phyloP scores from a whole-genome alignment of 53 echinoderm and acorn worm genomes.

The Zoroaster sp. region DNA sequence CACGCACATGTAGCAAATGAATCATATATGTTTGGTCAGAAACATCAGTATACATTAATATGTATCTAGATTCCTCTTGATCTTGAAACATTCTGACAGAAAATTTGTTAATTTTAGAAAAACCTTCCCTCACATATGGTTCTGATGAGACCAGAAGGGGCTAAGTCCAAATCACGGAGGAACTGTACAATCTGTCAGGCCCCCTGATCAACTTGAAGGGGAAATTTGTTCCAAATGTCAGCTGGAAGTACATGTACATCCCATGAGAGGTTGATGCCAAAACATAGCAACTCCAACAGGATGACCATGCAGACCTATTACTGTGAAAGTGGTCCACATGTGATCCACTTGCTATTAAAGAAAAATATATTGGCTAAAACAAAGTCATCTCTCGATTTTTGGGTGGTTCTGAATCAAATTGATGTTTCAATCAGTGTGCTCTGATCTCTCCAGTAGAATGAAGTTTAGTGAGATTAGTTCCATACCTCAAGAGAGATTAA shows the following conservation, averaged over 20 bases:
- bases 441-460: no score
- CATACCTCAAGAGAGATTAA: no score
- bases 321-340: background rate
- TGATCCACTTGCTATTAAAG: no score
- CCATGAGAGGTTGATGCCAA: background rate
- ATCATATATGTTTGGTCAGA: background rate
- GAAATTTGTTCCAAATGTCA: slow-evolving; percentile 7
- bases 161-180: background rate
- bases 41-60: background rate
- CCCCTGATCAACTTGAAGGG: background rate
- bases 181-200: background rate
- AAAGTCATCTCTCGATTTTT: no score
- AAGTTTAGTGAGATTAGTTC: no score
- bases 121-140: slow-evolving; percentile 36
- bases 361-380: no score
- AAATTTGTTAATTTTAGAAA: background rate
- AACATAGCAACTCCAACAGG: no score
- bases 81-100: slow-evolving; percentile 40
- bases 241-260: background rate
- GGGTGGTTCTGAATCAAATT: no score
- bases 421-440: no score
- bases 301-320: no score
- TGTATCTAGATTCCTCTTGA: background rate
- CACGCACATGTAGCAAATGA: background rate
- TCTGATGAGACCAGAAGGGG: slow-evolving; percentile 13